phyloP scores from a whole-genome alignment of 2,113 vertebrate genomes.

The Lethenteron camtschaticum region DNA sequence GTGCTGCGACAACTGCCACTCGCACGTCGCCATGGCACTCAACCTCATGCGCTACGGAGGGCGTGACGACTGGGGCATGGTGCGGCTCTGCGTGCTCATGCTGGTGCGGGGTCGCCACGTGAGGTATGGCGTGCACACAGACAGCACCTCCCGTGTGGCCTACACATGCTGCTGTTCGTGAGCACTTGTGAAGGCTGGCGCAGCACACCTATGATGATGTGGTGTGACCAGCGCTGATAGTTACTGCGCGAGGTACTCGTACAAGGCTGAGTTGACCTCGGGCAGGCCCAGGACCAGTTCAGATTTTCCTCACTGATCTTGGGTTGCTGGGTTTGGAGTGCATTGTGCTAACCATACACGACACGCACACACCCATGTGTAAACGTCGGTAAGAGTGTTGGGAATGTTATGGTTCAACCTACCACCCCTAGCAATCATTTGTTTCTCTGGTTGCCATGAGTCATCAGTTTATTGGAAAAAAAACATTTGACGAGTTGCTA shows the following conservation, averaged over 20 bases:
- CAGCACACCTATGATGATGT: neutral
- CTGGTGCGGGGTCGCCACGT: constrained; percentile 62
- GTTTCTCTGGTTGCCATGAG: no score
- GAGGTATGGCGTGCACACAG: constrained; percentile 30
- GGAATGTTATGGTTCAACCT: no score
- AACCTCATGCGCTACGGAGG: constrained; percentile 83
- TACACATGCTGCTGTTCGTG: constrained; percentile 12
- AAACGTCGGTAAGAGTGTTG: no score
- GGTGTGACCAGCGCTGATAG: no score
- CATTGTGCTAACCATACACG: no score
- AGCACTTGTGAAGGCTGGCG: constrained; percentile 3
- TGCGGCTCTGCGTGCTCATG: constrained; percentile 55
- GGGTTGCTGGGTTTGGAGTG: no score
- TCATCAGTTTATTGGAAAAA: no score
- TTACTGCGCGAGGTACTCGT: neutral
- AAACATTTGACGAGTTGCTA: no score
- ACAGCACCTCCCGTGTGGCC: constrained; percentile 6
- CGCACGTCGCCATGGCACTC: constrained; percentile 79
- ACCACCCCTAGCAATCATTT: no score
- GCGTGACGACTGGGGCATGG: constrained; percentile 87
- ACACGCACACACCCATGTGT: no score
- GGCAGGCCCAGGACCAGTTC: neutral
- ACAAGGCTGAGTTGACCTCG: constrained; percentile 11
- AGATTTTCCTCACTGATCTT: neutral
- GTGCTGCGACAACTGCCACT: constrained; percentile 95